Conservation (phyloP, 92 coral and sea anemone genomes). For the Zoanthus gigantus region DNA sequence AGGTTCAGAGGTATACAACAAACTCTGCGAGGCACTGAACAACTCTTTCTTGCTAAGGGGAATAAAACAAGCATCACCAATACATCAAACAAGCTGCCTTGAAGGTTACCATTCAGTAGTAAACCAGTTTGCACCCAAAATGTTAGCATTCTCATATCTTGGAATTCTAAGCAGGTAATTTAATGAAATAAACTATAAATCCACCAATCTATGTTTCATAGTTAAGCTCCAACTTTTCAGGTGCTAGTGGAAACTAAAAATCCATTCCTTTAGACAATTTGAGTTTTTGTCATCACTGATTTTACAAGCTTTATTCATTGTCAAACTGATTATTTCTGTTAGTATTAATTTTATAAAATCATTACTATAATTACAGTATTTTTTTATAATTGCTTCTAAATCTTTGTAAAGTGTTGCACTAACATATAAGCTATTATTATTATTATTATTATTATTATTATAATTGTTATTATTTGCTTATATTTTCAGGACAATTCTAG, state of each 20-base stretch:
- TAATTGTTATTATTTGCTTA: background rate
- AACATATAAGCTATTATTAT: background rate
- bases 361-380: background rate
- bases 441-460: background rate
- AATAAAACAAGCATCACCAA: constrained; percentile 71
- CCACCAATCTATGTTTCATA: background rate
- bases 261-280: no score
- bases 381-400: no score
- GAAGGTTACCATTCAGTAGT: constrained; percentile 77
- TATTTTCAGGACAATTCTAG: constrained; percentile 35
- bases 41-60: constrained; percentile 62
- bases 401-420: background rate
- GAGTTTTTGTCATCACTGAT: no score
- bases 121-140: constrained; percentile 82
- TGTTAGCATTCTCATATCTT: constrained; percentile 67
- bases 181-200: background rate
- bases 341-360: no score
- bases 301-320: no score
- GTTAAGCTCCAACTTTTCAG: no score
- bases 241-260: no score
- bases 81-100: constrained; percentile 74
- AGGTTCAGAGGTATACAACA: constrained; percentile 55
- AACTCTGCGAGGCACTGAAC: constrained; percentile 59
- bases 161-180: constrained; percentile 78
- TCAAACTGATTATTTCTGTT: no score